Evolutionary conservation across 2,888 invertebrate genomes (phyloP), one percentile per base, ranked within the genome.

Genomic region (Latrodectus hesperus): DNA sequence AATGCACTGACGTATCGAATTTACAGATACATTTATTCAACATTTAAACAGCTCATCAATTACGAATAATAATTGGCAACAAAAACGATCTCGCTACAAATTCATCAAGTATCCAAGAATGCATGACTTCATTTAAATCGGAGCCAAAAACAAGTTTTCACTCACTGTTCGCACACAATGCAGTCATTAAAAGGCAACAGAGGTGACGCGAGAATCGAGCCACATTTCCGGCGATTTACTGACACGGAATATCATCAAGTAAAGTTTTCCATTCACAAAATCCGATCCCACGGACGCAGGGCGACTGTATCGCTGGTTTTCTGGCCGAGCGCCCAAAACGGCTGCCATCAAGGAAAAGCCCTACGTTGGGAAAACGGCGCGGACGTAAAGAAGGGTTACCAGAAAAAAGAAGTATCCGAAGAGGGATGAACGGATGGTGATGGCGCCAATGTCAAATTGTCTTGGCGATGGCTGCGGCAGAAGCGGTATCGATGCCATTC

Each of bases 341-440:
- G 11, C 60, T n/a, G 6, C n/a, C 60, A 60, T 60, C 6, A 60
- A 17, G 75, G 55, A 75, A 64, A 82, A 75, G 10, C 74, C 75
- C 82, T 75, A 83, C 75, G 74, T 72, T 80, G 49, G 72, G 81
- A 64, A 72, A 72, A 26, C 73, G 77, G 65, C 77, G 77, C 22
- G 70, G 65, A 77, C 84, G 84, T 77, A 71, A 55, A 74, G 17
- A 5, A 65, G 84, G 84, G 84, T 84, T 84, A 77, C 84, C 76
- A 38, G 5, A 70, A 64, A 53, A 22, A 26, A 17, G 49, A 72
- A 38, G 38, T 38, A 49, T 49, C 52, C 17, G n/a, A 53, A 64
- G 52, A 11, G 67, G 77, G 84, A 84, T 64, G 77, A 64, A 80
- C 52, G 81, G 74, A 74, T 22, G 72, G 64, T 22, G n/a, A 52